Conservation (phyloP, 2,113 vertebrate genomes). For the Proteles cristata region DNA sequence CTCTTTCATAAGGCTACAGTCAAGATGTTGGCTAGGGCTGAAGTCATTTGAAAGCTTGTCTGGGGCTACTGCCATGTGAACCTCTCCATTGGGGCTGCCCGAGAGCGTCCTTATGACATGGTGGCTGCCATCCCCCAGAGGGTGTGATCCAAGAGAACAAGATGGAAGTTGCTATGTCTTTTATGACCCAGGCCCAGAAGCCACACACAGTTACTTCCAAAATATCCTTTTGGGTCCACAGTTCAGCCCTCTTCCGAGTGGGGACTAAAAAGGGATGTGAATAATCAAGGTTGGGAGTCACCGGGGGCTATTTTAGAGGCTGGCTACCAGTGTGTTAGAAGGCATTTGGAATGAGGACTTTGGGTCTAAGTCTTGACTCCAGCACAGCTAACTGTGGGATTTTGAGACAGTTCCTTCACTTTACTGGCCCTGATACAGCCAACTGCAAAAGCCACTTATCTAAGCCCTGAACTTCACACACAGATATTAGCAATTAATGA, state of each 20-base stretch:
- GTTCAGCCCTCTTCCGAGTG: not conserved
- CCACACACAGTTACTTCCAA: not conserved
- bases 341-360: not conserved
- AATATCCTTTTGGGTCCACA: not conserved
- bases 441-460: conserved; percentile 29
- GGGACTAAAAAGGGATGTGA: not conserved
- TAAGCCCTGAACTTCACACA: not conserved
- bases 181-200: not conserved
- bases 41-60: not conserved
- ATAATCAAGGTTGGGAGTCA: not conserved
- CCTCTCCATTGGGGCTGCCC: not conserved
- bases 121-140: not conserved
- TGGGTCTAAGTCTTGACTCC: not conserved
- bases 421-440: not conserved
- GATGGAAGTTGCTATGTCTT: not conserved
- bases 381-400: not conserved
- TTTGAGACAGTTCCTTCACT: not conserved
- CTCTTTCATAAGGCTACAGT: not conserved
- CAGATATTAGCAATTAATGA: not conserved
- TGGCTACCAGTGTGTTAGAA: not conserved
- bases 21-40: not conserved
- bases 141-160: not conserved
- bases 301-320: not conserved
- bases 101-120: not conserved
- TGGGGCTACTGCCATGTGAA: not conserved